Base-by-base conservation (phyloP, 2,888 invertebrate genomes). In the Mesorhabditis spiculigera region DNA sequence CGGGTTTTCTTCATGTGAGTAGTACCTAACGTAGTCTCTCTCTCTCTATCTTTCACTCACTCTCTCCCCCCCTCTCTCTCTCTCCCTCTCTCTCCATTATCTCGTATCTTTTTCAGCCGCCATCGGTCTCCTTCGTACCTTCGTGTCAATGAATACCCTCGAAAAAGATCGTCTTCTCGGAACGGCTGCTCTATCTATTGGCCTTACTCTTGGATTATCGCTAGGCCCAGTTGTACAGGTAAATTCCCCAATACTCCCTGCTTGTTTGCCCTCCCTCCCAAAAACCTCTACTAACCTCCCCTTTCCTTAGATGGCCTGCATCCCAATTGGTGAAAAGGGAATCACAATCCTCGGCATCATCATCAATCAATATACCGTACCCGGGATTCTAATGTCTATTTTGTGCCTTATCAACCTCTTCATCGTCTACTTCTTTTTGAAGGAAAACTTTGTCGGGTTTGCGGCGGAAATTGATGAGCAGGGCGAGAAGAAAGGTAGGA, bases 281-380 rank as follows among this genome's bases (percentile, higher is more conserved):
- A n/a, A n/a, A n/a, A n/a, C n/a, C n/a, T n/a, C n/a, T n/a, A n/a
- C n/a, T n/a, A n/a, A n/a, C n/a, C n/a, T n/a, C n/a, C n/a, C n/a
- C n/a, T n/a, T n/a, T n/a, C n/a, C n/a, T 50, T 3, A 50, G 58
- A 50, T 50, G 58, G 8, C n/a, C 8, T 50, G 8, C n/a, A 10
- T 50, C n/a, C n/a, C n/a, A 10, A 50, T 50, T 3, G 58, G 58
- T 50, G 58, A 50, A 50, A n/a, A 50, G 58, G n/a, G 58, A n/a
- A 50, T 13, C 8, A 50, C n/a, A 2, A 13, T 50, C 58, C 10
- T 13, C n/a, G 58, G 8, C 10, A 50, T 50, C n/a, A n/a, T 50
- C 58, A 13, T 50, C 58, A 50, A 50, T 50, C 10, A 50, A 50
- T 50, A 50, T n/a, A 50, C 58, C n/a, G 58, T 50, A n/a, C 58